Evolutionary conservation across 2,888 invertebrate species (phyloP).

Genomic region (Lasiommata megera): DNA sequence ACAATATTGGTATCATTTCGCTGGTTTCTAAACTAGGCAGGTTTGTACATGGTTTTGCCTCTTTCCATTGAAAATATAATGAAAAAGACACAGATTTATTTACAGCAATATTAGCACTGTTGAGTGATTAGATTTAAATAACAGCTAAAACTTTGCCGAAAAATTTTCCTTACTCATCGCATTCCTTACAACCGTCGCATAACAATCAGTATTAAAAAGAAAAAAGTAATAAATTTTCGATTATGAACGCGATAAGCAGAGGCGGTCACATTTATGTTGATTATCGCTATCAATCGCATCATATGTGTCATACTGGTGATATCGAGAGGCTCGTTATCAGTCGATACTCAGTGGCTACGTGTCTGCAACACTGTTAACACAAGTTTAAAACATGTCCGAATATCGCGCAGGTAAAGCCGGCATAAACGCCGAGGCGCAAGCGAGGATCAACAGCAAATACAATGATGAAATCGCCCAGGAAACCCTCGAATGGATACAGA

Average conservation of each 20-base stretch:
- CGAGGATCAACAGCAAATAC: slow-evolving; percentile 96
- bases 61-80: too few relatives aligned
- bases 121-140: neutral
- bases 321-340: slow-evolving; percentile 63
- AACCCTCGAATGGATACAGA: slow-evolving; percentile 95
- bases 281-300: slow-evolving; percentile 59
- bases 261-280: slow-evolving; percentile 55
- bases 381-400: slow-evolving; percentile 61
- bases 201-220: slow-evolving; percentile 46
- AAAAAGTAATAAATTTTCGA: slow-evolving; percentile 42
- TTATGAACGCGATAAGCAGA: slow-evolving; percentile 43
- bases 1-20: too few relatives aligned
- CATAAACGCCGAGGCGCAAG: slow-evolving; percentile 76
- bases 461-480: slow-evolving; percentile 95
- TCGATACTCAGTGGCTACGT: slow-evolving; percentile 71
- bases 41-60: too few relatives aligned
- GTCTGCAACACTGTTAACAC: slow-evolving; percentile 63
- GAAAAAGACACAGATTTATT: too few relatives aligned
- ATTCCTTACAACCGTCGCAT: slow-evolving; percentile 28
- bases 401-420: slow-evolving; percentile 74
- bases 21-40: too few relatives aligned
- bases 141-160: neutral
- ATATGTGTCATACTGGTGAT: slow-evolving; percentile 54
- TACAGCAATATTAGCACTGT: too few relatives aligned
- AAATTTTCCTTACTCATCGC: slow-evolving; percentile 23